Evolutionary conservation across 2,888 invertebrate species (phyloP).

Genomic region (Saturnia japonica): DNA sequence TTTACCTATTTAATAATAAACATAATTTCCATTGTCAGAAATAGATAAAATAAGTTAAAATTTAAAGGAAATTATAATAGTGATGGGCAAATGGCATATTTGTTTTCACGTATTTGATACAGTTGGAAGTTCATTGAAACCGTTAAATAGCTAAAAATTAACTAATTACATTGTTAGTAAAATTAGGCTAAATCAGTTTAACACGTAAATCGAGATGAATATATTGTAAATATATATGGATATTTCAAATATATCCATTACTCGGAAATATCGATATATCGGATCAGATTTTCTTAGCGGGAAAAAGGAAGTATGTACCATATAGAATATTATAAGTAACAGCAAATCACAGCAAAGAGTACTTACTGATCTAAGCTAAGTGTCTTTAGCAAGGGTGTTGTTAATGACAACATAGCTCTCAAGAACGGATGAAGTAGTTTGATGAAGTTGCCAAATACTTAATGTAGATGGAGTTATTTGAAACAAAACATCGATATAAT

Average conservation of each 20-base stretch:
- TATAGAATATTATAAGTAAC: no score
- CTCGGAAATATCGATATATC: not conserved
- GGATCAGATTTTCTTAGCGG: not conserved
- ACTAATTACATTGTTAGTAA: not conserved
- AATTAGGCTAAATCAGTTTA: not conserved
- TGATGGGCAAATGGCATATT: slow-evolving; percentile 1
- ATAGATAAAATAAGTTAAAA: not conserved
- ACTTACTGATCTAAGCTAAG: no score
- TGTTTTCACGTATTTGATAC: no score
- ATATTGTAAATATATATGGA: not conserved
- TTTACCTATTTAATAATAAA: not conserved
- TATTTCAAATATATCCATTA: not conserved
- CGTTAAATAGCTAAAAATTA: not conserved
- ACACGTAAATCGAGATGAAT: not conserved
- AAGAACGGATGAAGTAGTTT: not conserved
- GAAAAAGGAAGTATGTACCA: not conserved
- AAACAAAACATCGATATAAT: not conserved
- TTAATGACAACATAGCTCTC: not conserved
- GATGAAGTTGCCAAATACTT: not conserved
- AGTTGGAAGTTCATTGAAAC: no score
- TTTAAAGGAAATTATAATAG: not conserved
- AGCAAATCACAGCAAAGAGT: no score
- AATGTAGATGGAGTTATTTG: not conserved
- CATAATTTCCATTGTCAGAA: not conserved
- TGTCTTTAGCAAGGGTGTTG: no score